Conservation (phyloP, 2,797 vertebrate genomes). For the Sphaeramia orbicularis region DNA sequence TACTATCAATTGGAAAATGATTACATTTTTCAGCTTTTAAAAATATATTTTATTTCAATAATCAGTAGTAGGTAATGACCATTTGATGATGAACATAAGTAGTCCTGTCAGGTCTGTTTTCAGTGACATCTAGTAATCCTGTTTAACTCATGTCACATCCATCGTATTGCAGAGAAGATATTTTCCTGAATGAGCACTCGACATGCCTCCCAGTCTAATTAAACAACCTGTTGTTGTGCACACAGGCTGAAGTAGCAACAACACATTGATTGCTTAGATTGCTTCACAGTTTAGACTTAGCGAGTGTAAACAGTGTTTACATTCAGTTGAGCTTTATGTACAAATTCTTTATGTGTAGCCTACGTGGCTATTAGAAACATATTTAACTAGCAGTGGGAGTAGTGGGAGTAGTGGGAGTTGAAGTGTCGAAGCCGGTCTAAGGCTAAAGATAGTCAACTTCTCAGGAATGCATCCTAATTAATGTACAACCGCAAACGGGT, state of each 20-base stretch:
- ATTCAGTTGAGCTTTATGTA: not conserved
- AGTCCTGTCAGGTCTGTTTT: no score
- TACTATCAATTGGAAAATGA: no score
- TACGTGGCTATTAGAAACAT: not conserved
- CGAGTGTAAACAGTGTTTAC: slow-evolving; percentile 6
- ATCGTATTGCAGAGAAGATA: not conserved
- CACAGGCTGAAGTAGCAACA: slow-evolving; percentile 5
- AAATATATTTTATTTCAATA: no score
- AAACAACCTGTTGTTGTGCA: slow-evolving; percentile 11
- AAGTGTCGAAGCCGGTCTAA: not conserved
- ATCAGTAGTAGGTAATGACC: no score
- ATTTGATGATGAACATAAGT: no score
- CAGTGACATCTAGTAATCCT: not conserved
- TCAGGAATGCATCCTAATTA: not conserved
- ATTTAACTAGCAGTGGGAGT: no score
- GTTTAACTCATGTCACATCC: not conserved
- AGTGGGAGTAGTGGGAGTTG: not conserved
- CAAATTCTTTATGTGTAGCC: not conserved
- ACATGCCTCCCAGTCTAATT: slow-evolving; percentile 21
- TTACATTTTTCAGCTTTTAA: no score
- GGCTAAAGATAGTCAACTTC: not conserved
- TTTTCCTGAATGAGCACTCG: slow-evolving; percentile 18
- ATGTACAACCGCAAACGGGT: not conserved
- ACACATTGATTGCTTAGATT: slow-evolving; percentile 19
- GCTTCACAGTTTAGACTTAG: slow-evolving; percentile 10